These are phyloP conservation scores for Centroberyx gerrardi DNA, from an alignment of 2,797 vertebrate genomes.

Conservation along the genomic window DNA sequence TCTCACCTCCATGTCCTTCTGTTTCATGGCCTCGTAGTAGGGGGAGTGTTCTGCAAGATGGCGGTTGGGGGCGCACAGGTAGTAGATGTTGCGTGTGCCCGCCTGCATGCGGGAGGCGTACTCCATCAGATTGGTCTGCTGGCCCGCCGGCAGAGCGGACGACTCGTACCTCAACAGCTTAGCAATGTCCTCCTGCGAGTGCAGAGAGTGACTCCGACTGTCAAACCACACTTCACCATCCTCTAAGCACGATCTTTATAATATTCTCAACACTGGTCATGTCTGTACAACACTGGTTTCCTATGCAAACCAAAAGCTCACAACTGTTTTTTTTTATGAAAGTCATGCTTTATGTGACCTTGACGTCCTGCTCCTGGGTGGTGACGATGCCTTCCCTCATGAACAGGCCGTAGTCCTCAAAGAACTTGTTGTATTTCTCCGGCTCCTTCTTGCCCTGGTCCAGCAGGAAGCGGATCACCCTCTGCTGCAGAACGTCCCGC, in stretches of 20 bases:
- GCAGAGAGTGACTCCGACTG: rapidly evolving
- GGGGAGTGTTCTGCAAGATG: slow-evolving; percentile 95
- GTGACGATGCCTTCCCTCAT: slow-evolving; percentile 97
- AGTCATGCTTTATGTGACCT: slow-evolving; percentile 81
- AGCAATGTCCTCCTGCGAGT: slow-evolving; percentile 92
- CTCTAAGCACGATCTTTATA: too few relatives aligned
- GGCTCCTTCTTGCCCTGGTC: slow-evolving; percentile 97
- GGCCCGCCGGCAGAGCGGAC: slow-evolving; percentile 89
- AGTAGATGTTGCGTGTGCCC: slow-evolving; percentile 95
- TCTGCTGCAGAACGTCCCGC: slow-evolving; percentile 92
- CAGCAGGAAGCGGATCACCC: slow-evolving; percentile 94
- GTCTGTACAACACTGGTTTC: too few relatives aligned
- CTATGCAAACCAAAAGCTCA: background rate
- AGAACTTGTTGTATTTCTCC: slow-evolving; percentile 94
- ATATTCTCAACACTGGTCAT: background rate
- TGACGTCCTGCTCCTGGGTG: slow-evolving; percentile 92
- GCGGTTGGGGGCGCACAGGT: slow-evolving; percentile 94
- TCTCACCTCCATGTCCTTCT: slow-evolving; percentile 94
- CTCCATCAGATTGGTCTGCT: slow-evolving; percentile 92
- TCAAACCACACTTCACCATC: too few relatives aligned
- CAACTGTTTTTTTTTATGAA: background rate
- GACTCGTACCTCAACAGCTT: slow-evolving; percentile 95
- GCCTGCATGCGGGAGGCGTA: slow-evolving; percentile 93
- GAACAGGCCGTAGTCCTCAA: slow-evolving; percentile 96
- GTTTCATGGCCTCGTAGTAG: slow-evolving; percentile 97